Conservation (phyloP, 2,797 vertebrate species). For the Eutrigla gurnardus region DNA sequence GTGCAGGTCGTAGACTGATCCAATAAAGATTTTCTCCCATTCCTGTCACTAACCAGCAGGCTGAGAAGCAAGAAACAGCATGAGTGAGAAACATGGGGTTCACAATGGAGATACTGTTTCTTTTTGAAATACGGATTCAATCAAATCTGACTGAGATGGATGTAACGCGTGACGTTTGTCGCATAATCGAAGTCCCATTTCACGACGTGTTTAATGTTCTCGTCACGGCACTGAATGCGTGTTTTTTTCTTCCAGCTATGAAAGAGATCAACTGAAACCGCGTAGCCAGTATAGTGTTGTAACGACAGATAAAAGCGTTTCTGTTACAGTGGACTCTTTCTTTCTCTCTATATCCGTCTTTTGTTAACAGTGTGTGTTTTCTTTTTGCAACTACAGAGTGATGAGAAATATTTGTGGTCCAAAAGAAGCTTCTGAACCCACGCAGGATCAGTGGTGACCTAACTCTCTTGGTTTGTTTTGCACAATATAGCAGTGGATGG, state of each 20-base stretch:
- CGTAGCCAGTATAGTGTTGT: slow-evolving; percentile 49
- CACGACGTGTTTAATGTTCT: slow-evolving; percentile 32
- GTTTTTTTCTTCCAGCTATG: slow-evolving; percentile 42
- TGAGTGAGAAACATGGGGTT: neutral
- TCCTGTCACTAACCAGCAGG: slow-evolving; percentile 54
- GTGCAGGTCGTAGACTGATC: slow-evolving; percentile 30
- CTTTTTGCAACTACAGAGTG: slow-evolving; percentile 47
- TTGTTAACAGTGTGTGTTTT: slow-evolving; percentile 62
- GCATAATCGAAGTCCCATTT: slow-evolving; percentile 40
- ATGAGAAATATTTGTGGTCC: slow-evolving; percentile 51
- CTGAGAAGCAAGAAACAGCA: slow-evolving; percentile 20
- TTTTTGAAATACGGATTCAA: slow-evolving; percentile 30
- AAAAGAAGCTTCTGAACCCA: slow-evolving; percentile 46
- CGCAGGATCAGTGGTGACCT: slow-evolving; percentile 46
- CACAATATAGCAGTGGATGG: slow-evolving; percentile 61
- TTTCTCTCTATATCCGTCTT: slow-evolving; percentile 52
- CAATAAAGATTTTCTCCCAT: slow-evolving; percentile 14
- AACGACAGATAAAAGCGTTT: slow-evolving; percentile 56
- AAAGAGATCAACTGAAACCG: slow-evolving; percentile 47
- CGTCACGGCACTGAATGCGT: slow-evolving; percentile 46
- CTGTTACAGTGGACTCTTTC: slow-evolving; percentile 46
- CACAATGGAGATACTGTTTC: slow-evolving; percentile 14
- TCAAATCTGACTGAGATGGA: slow-evolving; percentile 31
- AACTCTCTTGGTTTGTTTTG: slow-evolving; percentile 70
- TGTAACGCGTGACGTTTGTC: slow-evolving; percentile 33